A percentile compares a stretch with the other conserved stretches of the same genome.
Evolutionary conservation across 2,113 vertebrate genomes (phyloP).

Genomic region (Anhinga rufa): DNA sequence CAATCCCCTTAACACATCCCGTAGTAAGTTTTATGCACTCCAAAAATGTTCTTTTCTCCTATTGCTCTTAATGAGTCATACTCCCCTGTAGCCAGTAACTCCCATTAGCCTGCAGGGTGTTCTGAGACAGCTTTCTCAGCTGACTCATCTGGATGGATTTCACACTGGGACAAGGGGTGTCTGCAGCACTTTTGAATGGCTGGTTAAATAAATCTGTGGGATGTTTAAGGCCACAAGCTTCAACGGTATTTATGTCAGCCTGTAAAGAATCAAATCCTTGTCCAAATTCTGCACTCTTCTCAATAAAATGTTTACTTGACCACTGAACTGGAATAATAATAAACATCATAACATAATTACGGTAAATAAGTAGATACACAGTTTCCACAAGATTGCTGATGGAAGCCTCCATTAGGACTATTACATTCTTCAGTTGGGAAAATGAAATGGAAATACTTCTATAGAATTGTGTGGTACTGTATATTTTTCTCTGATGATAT

Average conservation of each 20-base stretch:
- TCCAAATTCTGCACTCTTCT: not conserved
- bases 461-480: not conserved
- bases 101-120: not conserved
- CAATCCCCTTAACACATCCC: not conserved
- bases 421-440: constrained; percentile 2
- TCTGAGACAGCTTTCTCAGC: not conserved
- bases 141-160: not conserved
- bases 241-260: not conserved
- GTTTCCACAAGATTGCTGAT: not conserved
- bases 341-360: not conserved
- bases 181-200: not conserved
- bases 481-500: constrained; percentile 14
- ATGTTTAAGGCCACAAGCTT: not conserved
- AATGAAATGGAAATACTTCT: constrained; percentile 19
- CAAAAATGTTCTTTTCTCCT: not conserved
- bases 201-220: not conserved
- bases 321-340: not conserved
- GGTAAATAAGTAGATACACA: not conserved
- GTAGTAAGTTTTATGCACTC: not conserved
- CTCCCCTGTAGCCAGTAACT: accelerated
- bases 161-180: accelerated
- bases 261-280: not conserved
- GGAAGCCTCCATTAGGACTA: not conserved
- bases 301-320: not conserved
- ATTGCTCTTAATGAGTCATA: not conserved